Evolutionary conservation across 1,140 invertebrate species (phyloP), one percentile per base, ranked within the genome.

Genomic region (Drosophila bocki): DNA sequence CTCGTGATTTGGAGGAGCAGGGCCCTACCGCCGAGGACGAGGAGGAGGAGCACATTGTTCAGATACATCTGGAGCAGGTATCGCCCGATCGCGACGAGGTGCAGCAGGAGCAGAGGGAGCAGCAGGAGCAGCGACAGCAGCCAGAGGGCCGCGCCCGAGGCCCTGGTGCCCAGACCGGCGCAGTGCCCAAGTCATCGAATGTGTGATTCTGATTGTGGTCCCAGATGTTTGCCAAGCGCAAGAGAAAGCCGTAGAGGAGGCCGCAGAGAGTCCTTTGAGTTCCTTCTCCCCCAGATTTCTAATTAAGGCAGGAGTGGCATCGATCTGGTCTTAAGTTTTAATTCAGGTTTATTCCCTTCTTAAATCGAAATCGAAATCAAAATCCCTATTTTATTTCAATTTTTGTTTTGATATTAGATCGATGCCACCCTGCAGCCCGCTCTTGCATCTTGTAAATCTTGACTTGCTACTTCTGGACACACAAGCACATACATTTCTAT

Each of bases 181-280:
- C 81, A 9, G 70, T 80, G 22, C 85, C 85, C 32, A 88, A 85
- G 50, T 57, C 74, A 1, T 68, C 85, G 19, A 79, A 75, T 81
- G 85, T 88, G 32, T 90, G 85, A 88, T 88, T 88, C 78, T 68
- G 84, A 88, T 86, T 86, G 69, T 88, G 81, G 85, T 85, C 85
- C n/a, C 85, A 88, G 44, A 75, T 88, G 75, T 88, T 88, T 79
- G 81, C 71, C 75, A 88, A 76, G 39, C 82, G 86, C 39, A 90
- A 82, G 61, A 47, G 75, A 19, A 88, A 90, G 75, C 72, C 75
- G 0, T 74, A 74, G 33, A 13, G 17, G 7, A 53, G 29, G 11
- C 29, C 2, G n/a, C 35, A 6, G 15, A 4, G 47, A 7, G 13
- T 37, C 19, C 35, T 29, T 29, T 2, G 5, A 37, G 13, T 12